Percentiles rank a stretch among this genome's conserved stretches.
Conservation (phyloP, 2,888 invertebrate genomes). For the Drosophila testacea region DNA sequence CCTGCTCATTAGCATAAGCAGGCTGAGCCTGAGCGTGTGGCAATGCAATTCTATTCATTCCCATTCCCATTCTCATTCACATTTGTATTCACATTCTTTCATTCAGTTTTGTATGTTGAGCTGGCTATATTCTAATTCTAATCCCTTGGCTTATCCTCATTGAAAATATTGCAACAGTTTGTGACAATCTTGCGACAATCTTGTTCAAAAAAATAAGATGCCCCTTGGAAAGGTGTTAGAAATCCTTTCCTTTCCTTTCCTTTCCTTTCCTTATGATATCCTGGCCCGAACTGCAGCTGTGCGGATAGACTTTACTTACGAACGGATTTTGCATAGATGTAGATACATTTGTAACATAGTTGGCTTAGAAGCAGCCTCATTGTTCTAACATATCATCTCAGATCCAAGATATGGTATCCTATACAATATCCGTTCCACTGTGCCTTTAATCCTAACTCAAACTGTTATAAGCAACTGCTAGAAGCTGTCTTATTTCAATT, state of each 20-base stretch:
- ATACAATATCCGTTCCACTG: constrained; percentile 7
- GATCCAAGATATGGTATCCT: neutral
- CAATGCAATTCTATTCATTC: constrained; percentile 35
- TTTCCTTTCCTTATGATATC: constrained; percentile 1
- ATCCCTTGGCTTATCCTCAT: constrained; percentile 55
- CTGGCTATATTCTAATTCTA: constrained; percentile 51
- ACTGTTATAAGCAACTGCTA: constrained; percentile 27
- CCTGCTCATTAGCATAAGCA: constrained; percentile 61
- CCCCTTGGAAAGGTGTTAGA: constrained; percentile 45
- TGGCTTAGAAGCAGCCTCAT: constrained; percentile 22
- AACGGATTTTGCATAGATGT: constrained; percentile 9
- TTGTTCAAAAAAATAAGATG: constrained; percentile 6
- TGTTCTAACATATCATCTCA: constrained; percentile 5
- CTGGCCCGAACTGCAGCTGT: constrained; percentile 40
- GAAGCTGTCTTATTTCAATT: constrained; percentile 4
- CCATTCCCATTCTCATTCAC: constrained; percentile 6
- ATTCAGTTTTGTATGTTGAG: constrained; percentile 31
- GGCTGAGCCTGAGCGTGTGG: constrained; percentile 53
- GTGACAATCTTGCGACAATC: constrained; percentile 61
- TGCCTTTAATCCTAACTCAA: constrained; percentile 19
- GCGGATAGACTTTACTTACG: constrained; percentile 23
- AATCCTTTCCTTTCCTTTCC: constrained; percentile 56
- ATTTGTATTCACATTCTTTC: constrained; percentile 13
- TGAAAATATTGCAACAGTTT: constrained; percentile 40
- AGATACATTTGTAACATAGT: constrained; percentile 14